Evolutionary conservation across 2,888 invertebrate genomes (phyloP), one percentile per base, ranked within the genome.

Genomic region (Ecliptopera silaceata): DNA sequence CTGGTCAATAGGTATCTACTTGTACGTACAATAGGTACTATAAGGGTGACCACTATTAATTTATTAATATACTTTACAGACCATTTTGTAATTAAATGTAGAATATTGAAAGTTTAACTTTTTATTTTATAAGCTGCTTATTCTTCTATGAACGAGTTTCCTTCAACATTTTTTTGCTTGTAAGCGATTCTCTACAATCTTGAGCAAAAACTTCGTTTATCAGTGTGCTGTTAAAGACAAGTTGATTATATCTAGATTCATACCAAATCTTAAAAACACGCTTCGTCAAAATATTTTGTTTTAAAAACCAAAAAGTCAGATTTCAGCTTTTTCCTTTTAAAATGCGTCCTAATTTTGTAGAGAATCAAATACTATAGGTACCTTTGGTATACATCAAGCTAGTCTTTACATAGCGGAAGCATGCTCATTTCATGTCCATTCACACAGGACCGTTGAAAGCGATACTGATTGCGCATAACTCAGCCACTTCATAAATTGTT

Each of bases 381-480:
- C 60, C 31, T 45, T 55, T 45, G 60, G 58, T 52, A n/a, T n/a
- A n/a, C n/a, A n/a, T n/a, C n/a, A n/a, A 20, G 26, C 8, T 26
- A 26, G 26, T 26, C 64, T 66, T 42, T 59, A 53, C 61, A 60
- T 60, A 59, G 52, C 62, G 66, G 70, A 74, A 76, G 74, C 67
- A 75, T 63, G 72, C 76, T 82, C 79, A 72, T 80, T 80, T 70
- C 59, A 59, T 59, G 61, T 47, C 62, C 78, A 82, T 82, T 82
- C 80, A 82, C 69, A 65, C 67, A 70, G 58, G 69, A 62, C 68
- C 71, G 64, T 73, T 79, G 80, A 79, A 82, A 83, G 77, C 73
- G 78, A 74, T 75, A 75, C 77, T 84, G 82, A 83, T 84, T 84
- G 82, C 82, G 71, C 78, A 78, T 76, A 79, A 77, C 77, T 75